Conservation (phyloP, 2,888 invertebrate species). For the Selenia dentaria region DNA sequence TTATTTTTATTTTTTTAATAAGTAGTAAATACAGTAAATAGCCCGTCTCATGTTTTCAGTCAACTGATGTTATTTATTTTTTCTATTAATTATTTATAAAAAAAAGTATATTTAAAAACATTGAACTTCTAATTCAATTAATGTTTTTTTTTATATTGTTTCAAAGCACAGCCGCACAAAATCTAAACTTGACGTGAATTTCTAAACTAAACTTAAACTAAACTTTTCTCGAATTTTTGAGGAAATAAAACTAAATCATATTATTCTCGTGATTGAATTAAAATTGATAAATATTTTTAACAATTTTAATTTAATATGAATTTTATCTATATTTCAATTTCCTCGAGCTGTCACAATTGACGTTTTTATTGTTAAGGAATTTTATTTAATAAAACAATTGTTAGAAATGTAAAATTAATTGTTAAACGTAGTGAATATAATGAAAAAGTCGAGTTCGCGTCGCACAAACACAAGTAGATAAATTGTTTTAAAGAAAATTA, state of each 20-base stretch:
- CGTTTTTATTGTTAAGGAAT: constrained; percentile 57
- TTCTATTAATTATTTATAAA: too few species aligned
- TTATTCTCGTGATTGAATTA: constrained; percentile 8
- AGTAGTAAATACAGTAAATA: background rate
- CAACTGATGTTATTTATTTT: too few species aligned
- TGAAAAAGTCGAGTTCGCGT: constrained; percentile 68
- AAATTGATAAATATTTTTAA: constrained; percentile 13
- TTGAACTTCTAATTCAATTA: too few species aligned
- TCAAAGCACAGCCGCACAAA: constrained; percentile 26
- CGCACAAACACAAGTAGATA: constrained; percentile 75
- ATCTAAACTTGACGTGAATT: constrained; percentile 16
- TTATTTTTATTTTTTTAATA: background rate
- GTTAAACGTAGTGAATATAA: constrained; percentile 63
- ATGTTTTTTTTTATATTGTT: background rate
- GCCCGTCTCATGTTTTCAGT: background rate
- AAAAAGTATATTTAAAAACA: too few species aligned
- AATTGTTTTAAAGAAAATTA: constrained; percentile 18
- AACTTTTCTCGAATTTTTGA: background rate
- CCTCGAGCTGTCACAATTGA: constrained; percentile 48
- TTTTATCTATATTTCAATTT: constrained; percentile 38
- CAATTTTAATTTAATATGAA: constrained; percentile 12
- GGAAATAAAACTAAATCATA: constrained; percentile 2
- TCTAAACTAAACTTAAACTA: constrained; percentile 4
- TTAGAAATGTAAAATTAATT: constrained; percentile 55
- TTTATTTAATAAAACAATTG: constrained; percentile 41